These are phyloP conservation scores for Drosophila burlai DNA, from an alignment of 1,140 invertebrate genomes.

Conservation along the genomic window DNA sequence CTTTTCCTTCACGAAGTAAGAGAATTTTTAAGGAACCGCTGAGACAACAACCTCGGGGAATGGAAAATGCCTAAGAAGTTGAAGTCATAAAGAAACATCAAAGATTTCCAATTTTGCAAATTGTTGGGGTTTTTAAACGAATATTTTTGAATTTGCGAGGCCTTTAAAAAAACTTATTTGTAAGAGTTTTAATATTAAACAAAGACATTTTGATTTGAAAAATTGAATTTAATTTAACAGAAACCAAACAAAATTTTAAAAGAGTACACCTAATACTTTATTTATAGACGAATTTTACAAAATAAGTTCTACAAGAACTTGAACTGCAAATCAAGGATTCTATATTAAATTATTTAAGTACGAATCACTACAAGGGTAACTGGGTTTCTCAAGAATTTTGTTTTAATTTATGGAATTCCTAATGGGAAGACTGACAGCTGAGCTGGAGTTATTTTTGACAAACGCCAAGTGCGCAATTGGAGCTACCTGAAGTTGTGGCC, in stretches of 20 bases:
- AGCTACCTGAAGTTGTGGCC: constrained; percentile 4
- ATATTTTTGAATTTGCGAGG: not conserved
- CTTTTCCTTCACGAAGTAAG: constrained; percentile 16
- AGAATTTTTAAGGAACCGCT: constrained; percentile 43
- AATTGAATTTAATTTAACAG: not conserved
- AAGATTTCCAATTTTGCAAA: constrained; percentile 1
- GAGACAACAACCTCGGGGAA: constrained; percentile 30
- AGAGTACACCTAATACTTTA: not conserved
- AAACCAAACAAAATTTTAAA: not conserved
- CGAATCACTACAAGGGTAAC: not conserved
- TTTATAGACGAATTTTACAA: too few species aligned
- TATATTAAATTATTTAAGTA: not conserved
- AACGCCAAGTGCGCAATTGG: constrained; percentile 30
- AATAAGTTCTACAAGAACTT: not conserved
- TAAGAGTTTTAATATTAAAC: not conserved
- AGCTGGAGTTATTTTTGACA: constrained; percentile 20
- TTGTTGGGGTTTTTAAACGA: not conserved
- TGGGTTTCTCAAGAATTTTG: constrained; percentile 1
- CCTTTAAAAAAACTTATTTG: not conserved
- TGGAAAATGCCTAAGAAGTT: constrained; percentile 2
- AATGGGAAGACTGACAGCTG: not conserved
- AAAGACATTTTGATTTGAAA: not conserved
- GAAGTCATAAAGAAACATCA: not conserved
- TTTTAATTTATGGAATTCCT: constrained; percentile 1
- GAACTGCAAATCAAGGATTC: not conserved